A percentile compares a stretch with the other conserved stretches of the same genome.
These are phyloP conservation scores for Spilogale gracilis DNA, from an alignment of 2,113 vertebrate genomes.

Conservation along the genomic window DNA sequence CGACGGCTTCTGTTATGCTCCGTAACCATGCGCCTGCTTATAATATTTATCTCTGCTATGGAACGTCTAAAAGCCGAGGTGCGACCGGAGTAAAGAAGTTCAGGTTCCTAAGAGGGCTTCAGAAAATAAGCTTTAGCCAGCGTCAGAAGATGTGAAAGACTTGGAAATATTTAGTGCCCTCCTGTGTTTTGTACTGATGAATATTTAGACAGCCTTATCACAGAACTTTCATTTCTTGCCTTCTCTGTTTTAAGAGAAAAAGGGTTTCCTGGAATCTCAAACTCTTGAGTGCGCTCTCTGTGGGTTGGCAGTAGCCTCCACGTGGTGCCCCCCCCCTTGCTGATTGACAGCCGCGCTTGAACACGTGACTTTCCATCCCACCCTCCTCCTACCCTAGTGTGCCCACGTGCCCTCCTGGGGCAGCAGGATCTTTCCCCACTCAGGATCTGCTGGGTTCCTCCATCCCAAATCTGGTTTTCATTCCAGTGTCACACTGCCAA, in stretches of 20 bases:
- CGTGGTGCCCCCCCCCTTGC: neutral
- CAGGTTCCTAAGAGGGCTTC: neutral
- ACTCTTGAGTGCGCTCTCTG: neutral
- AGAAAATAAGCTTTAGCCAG: neutral
- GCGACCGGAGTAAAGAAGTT: neutral
- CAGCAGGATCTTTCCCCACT: neutral
- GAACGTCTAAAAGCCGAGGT: neutral
- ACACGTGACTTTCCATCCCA: neutral
- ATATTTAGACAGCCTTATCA: slow-evolving; percentile 17
- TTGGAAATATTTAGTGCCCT: neutral
- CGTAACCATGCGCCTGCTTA: neutral
- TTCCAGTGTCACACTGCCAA: neutral
- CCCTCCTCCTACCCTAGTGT: neutral
- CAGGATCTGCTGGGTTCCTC: neutral
- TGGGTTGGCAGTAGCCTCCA: neutral
- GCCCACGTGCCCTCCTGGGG: neutral
- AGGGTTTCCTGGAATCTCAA: neutral
- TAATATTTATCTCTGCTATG: neutral
- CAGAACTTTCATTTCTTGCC: neutral
- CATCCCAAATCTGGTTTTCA: neutral
- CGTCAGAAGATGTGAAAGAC: neutral
- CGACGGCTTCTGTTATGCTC: neutral
- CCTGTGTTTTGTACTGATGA: neutral
- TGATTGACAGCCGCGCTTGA: neutral
- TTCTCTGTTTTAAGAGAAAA: neutral